These are phyloP conservation scores for Hippocampus barbouri DNA, from an alignment of 2,113 vertebrate genomes.

Conservation along the genomic window DNA sequence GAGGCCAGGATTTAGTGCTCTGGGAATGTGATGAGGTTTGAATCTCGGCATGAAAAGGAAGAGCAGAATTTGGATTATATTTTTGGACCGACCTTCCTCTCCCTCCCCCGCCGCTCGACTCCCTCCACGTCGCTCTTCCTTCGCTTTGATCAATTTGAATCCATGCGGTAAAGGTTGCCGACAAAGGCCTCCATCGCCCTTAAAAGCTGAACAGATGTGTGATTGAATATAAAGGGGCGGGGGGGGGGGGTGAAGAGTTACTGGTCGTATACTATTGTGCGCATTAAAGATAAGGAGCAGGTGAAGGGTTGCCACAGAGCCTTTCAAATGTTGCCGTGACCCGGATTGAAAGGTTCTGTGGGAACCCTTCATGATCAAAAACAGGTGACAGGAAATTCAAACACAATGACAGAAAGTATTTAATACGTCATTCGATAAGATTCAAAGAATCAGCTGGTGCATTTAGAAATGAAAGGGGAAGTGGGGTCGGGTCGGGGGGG, in stretches of 20 bases:
- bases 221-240: conserved; percentile 21
- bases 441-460: too few species aligned
- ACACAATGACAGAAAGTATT: background rate
- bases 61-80: conserved; percentile 16
- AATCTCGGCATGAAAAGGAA: conserved; percentile 39
- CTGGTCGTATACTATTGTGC: too few species aligned
- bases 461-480: too few species aligned
- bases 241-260: too few species aligned
- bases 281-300: too few species aligned
- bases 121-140: conserved; percentile 1
- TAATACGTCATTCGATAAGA: too few species aligned
- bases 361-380: background rate
- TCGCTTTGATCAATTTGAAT: conserved; percentile 50
- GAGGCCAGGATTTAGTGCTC: background rate
- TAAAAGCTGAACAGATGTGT: conserved; percentile 49
- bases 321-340: too few species aligned
- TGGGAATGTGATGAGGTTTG: conserved; percentile 23
- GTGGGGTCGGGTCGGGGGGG: too few species aligned
- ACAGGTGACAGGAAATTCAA: background rate
- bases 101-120: conserved; percentile 2
- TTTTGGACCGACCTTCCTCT: conserved; percentile 15
- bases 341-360: too few species aligned
- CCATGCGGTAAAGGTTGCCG: conserved; percentile 27
- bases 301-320: too few species aligned
- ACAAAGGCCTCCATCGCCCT: conserved; percentile 26